These are phyloP conservation scores for Pseudopleuronectes americanus DNA, from an alignment of 2,797 vertebrate genomes.

Conservation along the genomic window DNA sequence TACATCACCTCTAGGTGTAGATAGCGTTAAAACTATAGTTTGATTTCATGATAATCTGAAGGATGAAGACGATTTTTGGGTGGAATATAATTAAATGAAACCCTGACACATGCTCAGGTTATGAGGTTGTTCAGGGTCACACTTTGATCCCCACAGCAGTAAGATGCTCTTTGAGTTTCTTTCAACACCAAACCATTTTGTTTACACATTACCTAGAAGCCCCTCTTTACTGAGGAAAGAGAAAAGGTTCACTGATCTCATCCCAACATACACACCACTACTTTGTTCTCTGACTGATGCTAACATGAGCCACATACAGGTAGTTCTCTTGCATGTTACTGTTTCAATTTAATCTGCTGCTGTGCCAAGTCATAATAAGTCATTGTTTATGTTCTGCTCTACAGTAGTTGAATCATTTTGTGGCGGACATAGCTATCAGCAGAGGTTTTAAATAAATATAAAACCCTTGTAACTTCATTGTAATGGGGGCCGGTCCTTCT, in stretches of 20 bases:
- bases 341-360: neutral
- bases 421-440: conserved; percentile 12
- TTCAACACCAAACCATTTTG: neutral
- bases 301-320: conserved; percentile 12
- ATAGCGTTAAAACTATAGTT: no score
- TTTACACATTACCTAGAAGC: neutral
- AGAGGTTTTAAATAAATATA: conserved; percentile 48
- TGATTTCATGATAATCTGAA: no score
- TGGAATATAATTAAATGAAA: no score
- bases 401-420: neutral
- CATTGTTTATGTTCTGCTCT: conserved; percentile 22
- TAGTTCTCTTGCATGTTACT: neutral
- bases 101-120: no score
- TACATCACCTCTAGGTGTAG: no score
- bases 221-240: no score
- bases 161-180: neutral
- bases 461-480: conserved; percentile 8
- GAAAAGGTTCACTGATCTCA: neutral
- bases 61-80: no score
- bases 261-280: neutral
- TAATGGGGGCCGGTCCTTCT: conserved; percentile 22
- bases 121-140: no score
- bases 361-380: conserved; percentile 6
- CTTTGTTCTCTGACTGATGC: conserved; percentile 42
- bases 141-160: neutral